Base-by-base conservation (phyloP, 2,113 vertebrate genomes). In the Hystrix cristata region DNA sequence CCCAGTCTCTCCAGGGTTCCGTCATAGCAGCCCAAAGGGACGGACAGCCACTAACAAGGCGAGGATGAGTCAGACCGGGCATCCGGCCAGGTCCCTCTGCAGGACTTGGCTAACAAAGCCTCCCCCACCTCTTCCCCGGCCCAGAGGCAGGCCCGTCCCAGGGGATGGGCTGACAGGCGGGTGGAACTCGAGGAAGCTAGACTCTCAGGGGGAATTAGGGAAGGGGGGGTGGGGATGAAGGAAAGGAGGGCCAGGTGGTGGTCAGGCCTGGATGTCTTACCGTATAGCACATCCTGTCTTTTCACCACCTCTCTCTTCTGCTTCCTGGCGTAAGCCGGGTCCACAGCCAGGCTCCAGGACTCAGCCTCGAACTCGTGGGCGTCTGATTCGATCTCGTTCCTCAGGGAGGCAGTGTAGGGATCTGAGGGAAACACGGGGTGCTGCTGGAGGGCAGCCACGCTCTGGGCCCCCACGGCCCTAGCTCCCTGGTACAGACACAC, bases 271-370 rank as follows among this genome's bases (percentile, higher is more conserved):
- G 65, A 3, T 2, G 4, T 93, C 99, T 98, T 95, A 99, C 99
- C 99, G 27, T 99, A 99, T 79, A 99, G 99, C 51, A 99, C 99
- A 91, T 99, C 99, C 97, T 99, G 99, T 91, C 99, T 99, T 96
- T 99, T 99, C 31, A 99, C 96, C 21, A 97, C 97, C 0, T 99
- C 99, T 97, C 98, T 99, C 79, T 98, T 98, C 85, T 99, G 99
- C 48, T 98, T 99, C 97, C 99, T 99, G 34, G 98, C 98, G 27
- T 99, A 99, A 1, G 98, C 76, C 1, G 99, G 98, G 13, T 99
- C 99, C 91, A 99, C 99, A 0, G 99, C 99, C 92, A 99, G 98
- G 96, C 99, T 99, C 99, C 99, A 99, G 15, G 99, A 99, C 98
- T 99, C 99, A 0, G 98, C 99, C 97, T 99, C 99, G 60, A 99